Conservation (phyloP, 2,113 vertebrate species). For the Cepphus grylle region DNA sequence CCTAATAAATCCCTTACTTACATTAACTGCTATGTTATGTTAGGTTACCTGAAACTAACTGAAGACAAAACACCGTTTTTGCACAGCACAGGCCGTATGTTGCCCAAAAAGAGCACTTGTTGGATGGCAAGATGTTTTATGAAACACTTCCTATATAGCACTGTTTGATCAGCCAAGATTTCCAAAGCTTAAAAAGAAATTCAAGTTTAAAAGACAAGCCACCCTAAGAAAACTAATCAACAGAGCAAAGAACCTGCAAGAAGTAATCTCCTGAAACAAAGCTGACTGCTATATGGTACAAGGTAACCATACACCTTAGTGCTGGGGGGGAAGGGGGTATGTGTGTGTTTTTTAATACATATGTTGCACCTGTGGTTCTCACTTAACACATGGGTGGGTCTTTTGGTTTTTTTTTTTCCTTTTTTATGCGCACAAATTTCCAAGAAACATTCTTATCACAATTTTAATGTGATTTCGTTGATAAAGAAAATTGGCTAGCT, state of each 20-base stretch:
- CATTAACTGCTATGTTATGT: no score
- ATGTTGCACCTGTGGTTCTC: background rate
- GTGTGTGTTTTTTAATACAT: fast-evolving
- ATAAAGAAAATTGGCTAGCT: background rate
- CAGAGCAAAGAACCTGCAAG: background rate
- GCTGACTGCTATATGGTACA: fast-evolving
- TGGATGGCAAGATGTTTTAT: background rate
- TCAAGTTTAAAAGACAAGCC: background rate
- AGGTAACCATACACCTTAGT: background rate
- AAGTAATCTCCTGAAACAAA: background rate
- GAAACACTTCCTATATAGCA: background rate
- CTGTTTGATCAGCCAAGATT: background rate
- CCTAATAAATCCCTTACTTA: background rate
- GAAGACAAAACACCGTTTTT: background rate
- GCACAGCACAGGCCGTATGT: background rate
- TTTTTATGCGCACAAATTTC: background rate
- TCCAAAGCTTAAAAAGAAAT: background rate
- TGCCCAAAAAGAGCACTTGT: background rate
- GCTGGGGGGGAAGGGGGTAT: fast-evolving
- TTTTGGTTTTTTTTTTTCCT: background rate
- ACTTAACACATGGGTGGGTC: no score
- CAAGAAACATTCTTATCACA: background rate
- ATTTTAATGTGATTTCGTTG: background rate
- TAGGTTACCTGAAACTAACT: background rate
- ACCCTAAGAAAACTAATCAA: background rate